Evolutionary conservation across 2,797 vertebrate genomes (phyloP).

Genomic region (Melanotaenia trifasciata): DNA sequence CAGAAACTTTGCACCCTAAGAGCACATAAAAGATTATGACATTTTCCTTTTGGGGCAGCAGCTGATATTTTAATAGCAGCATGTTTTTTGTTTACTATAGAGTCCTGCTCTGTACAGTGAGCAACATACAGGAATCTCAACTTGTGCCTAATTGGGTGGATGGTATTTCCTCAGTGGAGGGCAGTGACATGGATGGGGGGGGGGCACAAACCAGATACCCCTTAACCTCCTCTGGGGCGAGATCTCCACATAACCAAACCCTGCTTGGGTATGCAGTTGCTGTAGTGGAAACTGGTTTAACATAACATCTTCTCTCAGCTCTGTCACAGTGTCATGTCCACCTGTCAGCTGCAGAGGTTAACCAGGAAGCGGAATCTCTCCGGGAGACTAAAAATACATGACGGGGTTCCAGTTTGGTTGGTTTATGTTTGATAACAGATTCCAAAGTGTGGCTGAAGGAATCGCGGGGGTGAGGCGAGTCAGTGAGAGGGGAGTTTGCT

Average conservation of each 20-base stretch:
- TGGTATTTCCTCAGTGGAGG: constrained; percentile 73
- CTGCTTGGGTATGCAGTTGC: constrained; percentile 17
- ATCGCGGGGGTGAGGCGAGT: constrained; percentile 3
- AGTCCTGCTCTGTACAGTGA: constrained; percentile 26
- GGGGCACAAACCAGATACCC: constrained; percentile 23
- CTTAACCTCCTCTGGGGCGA: constrained; percentile 20
- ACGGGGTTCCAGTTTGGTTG: constrained; percentile 46
- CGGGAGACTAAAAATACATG: constrained; percentile 52
- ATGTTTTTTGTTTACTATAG: constrained; percentile 31
- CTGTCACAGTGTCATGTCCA: constrained; percentile 35
- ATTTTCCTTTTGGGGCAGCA: constrained; percentile 1
- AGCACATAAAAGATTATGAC: background rate
- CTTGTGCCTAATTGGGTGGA: constrained; percentile 66
- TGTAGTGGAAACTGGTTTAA: constrained; percentile 35
- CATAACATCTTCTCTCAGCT: constrained; percentile 31
- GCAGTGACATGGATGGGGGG: background rate
- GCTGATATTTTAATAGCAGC: constrained; percentile 25
- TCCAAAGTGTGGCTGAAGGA: constrained; percentile 10
- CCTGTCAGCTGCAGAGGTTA: constrained; percentile 49
- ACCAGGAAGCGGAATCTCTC: constrained; percentile 28
- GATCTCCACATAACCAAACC: constrained; percentile 36
- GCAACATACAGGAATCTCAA: constrained; percentile 51
- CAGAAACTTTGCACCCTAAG: background rate
- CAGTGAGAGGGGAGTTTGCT: constrained; percentile 1
- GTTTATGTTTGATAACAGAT: constrained; percentile 30